Conservation (phyloP, 2,888 invertebrate genomes). For the Adelphocoris suturalis region DNA sequence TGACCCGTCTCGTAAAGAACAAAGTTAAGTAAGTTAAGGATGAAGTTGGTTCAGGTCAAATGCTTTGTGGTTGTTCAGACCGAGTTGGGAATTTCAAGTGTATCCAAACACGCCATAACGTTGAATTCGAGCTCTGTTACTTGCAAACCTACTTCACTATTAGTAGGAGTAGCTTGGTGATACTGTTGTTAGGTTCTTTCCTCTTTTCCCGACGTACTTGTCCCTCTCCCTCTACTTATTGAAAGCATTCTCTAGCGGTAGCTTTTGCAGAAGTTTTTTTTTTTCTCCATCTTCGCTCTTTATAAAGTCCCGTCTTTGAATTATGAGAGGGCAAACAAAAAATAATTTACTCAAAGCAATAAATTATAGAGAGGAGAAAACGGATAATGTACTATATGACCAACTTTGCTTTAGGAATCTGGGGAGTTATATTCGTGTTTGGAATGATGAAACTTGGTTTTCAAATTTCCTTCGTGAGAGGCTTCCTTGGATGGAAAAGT, state of each 20-base stretch:
- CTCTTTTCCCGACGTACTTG: neutral
- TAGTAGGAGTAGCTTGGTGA: neutral
- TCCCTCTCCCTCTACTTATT: neutral
- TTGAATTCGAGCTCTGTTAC: neutral
- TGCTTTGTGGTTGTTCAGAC: conserved; percentile 1
- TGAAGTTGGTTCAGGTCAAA: neutral
- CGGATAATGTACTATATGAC: conserved; percentile 40
- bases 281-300: neutral
- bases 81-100: neutral
- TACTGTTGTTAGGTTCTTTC: neutral
- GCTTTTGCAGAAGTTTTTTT: neutral
- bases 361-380: conserved; percentile 29
- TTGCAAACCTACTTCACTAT: neutral
- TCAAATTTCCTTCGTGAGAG: conserved; percentile 22
- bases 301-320: conserved; percentile 12
- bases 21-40: conserved; percentile 19
- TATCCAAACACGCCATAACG: neutral
- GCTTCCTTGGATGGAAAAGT: conserved; percentile 49
- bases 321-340: conserved; percentile 21
- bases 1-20: neutral
- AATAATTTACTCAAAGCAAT: conserved; percentile 35
- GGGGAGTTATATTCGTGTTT: conserved; percentile 38
- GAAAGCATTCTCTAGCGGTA: neutral
- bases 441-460: conserved; percentile 65
- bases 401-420: conserved; percentile 44